phyloP scores from a whole-genome alignment of 2,797 vertebrate species.

The Buphagus erythrorhynchus region DNA sequence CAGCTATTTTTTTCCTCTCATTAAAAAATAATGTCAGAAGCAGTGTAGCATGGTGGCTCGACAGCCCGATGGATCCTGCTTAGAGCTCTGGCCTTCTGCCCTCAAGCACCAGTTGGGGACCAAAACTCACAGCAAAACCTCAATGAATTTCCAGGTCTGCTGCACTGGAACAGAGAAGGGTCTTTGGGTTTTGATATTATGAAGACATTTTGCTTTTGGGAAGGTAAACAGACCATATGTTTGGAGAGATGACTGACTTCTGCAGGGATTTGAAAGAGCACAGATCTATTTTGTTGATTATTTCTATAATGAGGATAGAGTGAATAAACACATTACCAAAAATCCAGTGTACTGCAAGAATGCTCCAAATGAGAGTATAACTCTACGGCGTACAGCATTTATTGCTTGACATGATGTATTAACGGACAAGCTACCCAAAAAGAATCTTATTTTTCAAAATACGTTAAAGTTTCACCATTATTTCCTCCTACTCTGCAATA shows the following conservation, averaged over 20 bases:
- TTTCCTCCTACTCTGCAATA: neutral
- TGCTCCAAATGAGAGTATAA: neutral
- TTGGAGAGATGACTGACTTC: conserved; percentile 50
- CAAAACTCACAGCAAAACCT: neutral
- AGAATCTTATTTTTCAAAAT: neutral
- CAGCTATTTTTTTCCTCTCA: conserved; percentile 30
- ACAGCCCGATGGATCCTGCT: conserved; percentile 24
- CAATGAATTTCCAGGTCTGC: conserved; percentile 37
- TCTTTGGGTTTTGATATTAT: conserved; percentile 46
- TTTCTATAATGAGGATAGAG: conserved; percentile 56
- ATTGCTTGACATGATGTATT: neutral
- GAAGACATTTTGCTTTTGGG: conserved; percentile 48
- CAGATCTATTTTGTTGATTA: conserved; percentile 60
- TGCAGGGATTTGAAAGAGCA: conserved; percentile 46
- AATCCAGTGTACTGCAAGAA: conserved; percentile 28
- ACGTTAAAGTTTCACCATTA: rapidly evolving
- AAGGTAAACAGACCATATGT: conserved; percentile 62
- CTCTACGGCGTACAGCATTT: neutral
- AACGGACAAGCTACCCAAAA: neutral
- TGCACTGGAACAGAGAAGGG: conserved; percentile 34
- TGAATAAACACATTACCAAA: conserved; percentile 49
- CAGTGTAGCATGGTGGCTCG: conserved; percentile 17
- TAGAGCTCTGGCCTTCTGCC: conserved; percentile 52
- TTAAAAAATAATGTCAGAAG: conserved; percentile 21
- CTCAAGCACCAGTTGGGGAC: conserved; percentile 5